Conservation (phyloP, 92 coral and sea anemone species). For the Paramuricea clavata region DNA sequence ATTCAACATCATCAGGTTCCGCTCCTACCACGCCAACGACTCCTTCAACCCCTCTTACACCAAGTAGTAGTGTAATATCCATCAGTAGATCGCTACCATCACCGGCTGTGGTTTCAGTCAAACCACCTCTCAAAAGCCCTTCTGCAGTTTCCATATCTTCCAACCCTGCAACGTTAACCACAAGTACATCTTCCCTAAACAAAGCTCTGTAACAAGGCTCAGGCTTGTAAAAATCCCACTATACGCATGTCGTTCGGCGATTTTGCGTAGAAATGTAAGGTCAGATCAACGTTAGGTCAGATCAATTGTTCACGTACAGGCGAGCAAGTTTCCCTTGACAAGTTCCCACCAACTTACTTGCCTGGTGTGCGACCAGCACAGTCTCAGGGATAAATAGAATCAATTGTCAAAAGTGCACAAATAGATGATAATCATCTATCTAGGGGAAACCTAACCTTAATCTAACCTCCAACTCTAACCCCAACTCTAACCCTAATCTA, state of each 20-base stretch:
- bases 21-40: slow-evolving; percentile 53
- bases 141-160: slow-evolving; percentile 71
- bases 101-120: slow-evolving; percentile 65
- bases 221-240: slow-evolving; percentile 9
- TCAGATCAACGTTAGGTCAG: not conserved
- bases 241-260: not conserved
- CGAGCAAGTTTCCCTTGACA: too few species aligned
- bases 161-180: slow-evolving; percentile 41
- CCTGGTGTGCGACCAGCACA: too few species aligned
- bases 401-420: too few species aligned
- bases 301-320: too few species aligned
- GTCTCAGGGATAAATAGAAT: too few species aligned
- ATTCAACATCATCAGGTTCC: slow-evolving; percentile 40
- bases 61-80: slow-evolving; percentile 77
- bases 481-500: too few species aligned
- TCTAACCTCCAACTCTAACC: too few species aligned
- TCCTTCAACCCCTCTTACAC: slow-evolving; percentile 76
- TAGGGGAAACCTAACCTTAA: too few species aligned
- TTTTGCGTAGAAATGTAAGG: not conserved
- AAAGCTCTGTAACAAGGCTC: not conserved
- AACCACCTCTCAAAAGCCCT: slow-evolving; percentile 72
- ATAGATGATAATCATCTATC: too few species aligned
- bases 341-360: too few species aligned
- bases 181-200: not conserved
- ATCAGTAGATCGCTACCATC: slow-evolving; percentile 74